These are phyloP conservation scores for Bufo bufo DNA, from an alignment of 2,113 vertebrate species.

Conservation along the genomic window DNA sequence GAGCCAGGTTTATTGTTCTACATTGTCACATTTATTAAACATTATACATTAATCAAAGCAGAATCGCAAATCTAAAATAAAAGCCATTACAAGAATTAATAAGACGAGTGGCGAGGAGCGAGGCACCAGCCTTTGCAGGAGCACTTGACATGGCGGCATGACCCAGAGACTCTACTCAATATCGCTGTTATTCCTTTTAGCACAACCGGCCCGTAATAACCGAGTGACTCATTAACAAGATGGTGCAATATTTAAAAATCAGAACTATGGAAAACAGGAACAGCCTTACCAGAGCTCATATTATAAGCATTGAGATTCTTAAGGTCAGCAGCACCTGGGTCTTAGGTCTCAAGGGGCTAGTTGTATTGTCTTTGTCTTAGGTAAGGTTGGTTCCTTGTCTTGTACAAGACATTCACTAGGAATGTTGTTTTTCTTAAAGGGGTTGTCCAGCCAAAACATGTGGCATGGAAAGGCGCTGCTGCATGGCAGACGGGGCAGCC, in stretches of 20 bases:
- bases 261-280: background rate
- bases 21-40: background rate
- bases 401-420: background rate
- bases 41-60: background rate
- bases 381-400: background rate
- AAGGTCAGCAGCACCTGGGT: background rate
- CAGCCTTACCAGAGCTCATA: background rate
- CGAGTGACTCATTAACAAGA: background rate
- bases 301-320: background rate
- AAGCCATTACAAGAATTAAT: background rate
- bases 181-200: background rate
- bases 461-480: no score
- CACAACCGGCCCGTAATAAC: background rate
- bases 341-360: background rate
- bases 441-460: no score
- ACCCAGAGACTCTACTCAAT: background rate
- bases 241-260: background rate
- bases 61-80: background rate
- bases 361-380: background rate
- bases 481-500: no score
- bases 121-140: background rate
- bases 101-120: background rate
- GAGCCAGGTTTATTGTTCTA: no score
- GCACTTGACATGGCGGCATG: constrained; percentile 14
- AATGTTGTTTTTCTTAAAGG: no score